Conservation (phyloP, 2,113 vertebrate genomes). For the Lutjanus erythropterus region DNA sequence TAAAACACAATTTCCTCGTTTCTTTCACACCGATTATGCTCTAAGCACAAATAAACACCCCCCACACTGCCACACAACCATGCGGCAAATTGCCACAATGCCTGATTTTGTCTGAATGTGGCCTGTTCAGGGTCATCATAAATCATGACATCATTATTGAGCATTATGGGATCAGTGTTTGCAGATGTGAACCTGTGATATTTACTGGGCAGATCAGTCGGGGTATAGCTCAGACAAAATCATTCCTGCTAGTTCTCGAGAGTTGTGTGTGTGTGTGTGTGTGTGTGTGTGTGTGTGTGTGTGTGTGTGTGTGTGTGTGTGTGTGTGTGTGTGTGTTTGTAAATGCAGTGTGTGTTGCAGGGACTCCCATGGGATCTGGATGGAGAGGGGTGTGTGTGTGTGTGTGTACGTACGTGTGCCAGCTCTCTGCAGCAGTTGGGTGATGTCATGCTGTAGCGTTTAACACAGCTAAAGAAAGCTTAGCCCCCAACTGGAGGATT, state of each 20-base stretch:
- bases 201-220: not conserved
- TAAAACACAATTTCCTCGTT: too few relatives aligned
- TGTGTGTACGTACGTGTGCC: constrained; percentile 54
- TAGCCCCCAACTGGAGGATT: constrained; percentile 83
- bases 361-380: constrained; percentile 50
- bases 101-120: too few relatives aligned
- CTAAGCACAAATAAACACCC: too few relatives aligned
- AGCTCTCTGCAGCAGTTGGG: constrained; percentile 73
- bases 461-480: constrained; percentile 85
- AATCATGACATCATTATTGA: not conserved
- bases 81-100: too few relatives aligned
- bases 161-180: constrained; percentile 7
- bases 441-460: constrained; percentile 86
- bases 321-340: constrained; percentile 26
- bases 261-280: constrained; percentile 12
- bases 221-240: constrained; percentile 18
- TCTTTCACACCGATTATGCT: too few relatives aligned
- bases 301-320: constrained; percentile 45
- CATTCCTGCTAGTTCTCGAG: not conserved
- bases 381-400: constrained; percentile 44
- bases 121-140: not conserved
- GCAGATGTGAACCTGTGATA: constrained; percentile 1
- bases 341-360: constrained; percentile 42
- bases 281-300: constrained; percentile 49
- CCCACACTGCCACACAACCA: too few relatives aligned